A percentile compares a stretch with the other conserved stretches of the same genome.
These are phyloP conservation scores for Drosophila pseudotalamancana DNA, from an alignment of 2,888 invertebrate species.

Conservation along the genomic window DNA sequence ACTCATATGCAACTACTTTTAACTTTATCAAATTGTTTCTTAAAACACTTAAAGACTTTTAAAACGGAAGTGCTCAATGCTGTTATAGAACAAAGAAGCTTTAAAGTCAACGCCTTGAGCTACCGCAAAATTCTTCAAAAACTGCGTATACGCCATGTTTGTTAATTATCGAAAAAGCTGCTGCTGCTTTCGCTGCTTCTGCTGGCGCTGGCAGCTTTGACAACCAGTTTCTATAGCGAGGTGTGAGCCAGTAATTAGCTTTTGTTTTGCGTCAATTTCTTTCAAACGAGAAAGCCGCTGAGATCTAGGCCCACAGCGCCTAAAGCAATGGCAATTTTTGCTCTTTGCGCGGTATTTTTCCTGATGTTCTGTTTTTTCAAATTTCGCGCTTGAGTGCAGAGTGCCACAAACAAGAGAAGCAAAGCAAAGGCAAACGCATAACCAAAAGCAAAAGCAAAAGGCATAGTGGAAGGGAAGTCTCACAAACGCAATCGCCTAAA, in stretches of 20 bases:
- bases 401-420: constrained; percentile 33
- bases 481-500: constrained; percentile 19
- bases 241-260: constrained; percentile 62
- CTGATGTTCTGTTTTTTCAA: constrained; percentile 30
- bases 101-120: constrained; percentile 17
- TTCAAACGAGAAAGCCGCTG: constrained; percentile 38
- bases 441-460: constrained; percentile 18
- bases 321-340: constrained; percentile 29
- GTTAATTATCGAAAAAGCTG: constrained; percentile 52
- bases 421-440: constrained; percentile 11
- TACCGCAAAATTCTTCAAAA: constrained; percentile 10
- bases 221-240: constrained; percentile 43
- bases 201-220: constrained; percentile 45
- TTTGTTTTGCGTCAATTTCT: constrained; percentile 55
- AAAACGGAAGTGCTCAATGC: background rate
- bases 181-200: constrained; percentile 19
- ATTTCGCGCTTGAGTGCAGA: constrained; percentile 52
- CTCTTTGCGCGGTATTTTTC: constrained; percentile 24
- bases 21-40: constrained; percentile 3
- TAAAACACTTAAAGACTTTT: constrained; percentile 7
- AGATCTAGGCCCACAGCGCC: constrained; percentile 39
- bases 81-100: too few species aligned
- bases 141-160: constrained; percentile 42
- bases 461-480: constrained; percentile 9
- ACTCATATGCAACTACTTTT: background rate